Evolutionary conservation across 2,797 vertebrate species (phyloP), one percentile per base, ranked within the genome.

Genomic region (Gorsachius magnificus): DNA sequence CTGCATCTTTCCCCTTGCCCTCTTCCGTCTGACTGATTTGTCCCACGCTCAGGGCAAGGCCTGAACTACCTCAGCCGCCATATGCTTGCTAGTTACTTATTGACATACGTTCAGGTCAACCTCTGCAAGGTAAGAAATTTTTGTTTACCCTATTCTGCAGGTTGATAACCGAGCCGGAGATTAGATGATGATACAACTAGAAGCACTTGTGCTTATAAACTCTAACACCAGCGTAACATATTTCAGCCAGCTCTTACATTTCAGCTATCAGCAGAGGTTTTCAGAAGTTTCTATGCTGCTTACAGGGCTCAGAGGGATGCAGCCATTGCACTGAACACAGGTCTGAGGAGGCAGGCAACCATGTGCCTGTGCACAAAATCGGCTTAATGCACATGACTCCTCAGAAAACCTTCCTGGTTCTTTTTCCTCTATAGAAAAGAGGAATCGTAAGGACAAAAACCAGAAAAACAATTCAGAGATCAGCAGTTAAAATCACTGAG

Each of bases 61-160:
- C 53, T 81, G 70, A 95, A 15, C 31, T 63, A 79, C 70, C n/a
- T 78, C 54, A 68, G 66, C 5, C 33, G 69, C 70, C 48, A 5
- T 20, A 48, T 35, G 33, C 46, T 80, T 65, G 43, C 51, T 74
- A 83, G 35, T 65, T 90, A 82, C 35, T 70, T 76, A 64, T 3
- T 70, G 54, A 74, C 43, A 26, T 58, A 50, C 2, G 16, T 13
- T 63, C 36, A 63, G 85, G 53, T 56, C 74, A 79, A 2, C 11
- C 63, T 90, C 60, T 70, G 70, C 56, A 91, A 93, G 58, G 87
- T 77, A 91, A 58, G 56, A 76, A n/a, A 60, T 43, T 70, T 70
- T 35, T 63, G 25, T 84, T 87, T 60, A 61, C 35, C 18, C 22
- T 11, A 13, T 71, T 68, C 56, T 83, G 57, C 78, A 71, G n/a